phyloP scores from a whole-genome alignment of 2,888 invertebrate genomes.

The Brachyptera putata region DNA sequence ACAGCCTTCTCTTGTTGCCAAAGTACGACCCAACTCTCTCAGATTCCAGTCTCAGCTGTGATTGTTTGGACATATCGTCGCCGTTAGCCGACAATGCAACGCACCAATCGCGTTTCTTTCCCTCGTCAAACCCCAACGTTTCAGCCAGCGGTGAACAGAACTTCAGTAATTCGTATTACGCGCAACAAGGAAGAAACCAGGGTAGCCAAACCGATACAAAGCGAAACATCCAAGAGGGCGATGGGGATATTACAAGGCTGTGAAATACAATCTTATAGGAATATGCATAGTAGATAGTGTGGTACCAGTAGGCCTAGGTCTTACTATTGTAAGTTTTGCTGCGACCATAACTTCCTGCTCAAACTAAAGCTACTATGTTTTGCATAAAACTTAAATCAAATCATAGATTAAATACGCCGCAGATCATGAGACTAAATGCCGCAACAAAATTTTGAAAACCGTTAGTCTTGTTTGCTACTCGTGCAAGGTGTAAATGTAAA shows the following conservation, averaged over 20 bases:
- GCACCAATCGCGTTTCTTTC: constrained; percentile 22
- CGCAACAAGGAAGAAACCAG: constrained; percentile 31
- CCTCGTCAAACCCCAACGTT: constrained; percentile 20
- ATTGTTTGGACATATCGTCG: constrained; percentile 54
- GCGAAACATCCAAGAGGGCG: constrained; percentile 35
- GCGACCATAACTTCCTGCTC: no score
- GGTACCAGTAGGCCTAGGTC: no score
- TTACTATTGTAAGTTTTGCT: no score
- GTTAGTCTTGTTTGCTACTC: no score
- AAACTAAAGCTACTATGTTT: no score
- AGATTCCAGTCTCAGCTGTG: constrained; percentile 67
- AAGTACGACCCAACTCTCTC: constrained; percentile 57
- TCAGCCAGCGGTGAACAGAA: constrained; percentile 8
- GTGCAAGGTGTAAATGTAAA: no score
- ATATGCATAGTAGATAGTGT: no score
- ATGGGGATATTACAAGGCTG: constrained; percentile 39
- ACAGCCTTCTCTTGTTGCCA: constrained; percentile 66
- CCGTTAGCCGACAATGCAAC: constrained; percentile 25
- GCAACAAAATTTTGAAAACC: no score
- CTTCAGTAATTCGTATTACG: not conserved
- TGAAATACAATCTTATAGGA: constrained; percentile 36
- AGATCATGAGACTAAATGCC: no score
- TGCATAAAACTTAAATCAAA: no score
- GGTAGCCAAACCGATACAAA: constrained; percentile 40
- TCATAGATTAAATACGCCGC: no score